Evolutionary conservation across 2,113 vertebrate species (phyloP), one percentile per base, ranked within the genome.

Genomic region (Setophaga petechia): DNA sequence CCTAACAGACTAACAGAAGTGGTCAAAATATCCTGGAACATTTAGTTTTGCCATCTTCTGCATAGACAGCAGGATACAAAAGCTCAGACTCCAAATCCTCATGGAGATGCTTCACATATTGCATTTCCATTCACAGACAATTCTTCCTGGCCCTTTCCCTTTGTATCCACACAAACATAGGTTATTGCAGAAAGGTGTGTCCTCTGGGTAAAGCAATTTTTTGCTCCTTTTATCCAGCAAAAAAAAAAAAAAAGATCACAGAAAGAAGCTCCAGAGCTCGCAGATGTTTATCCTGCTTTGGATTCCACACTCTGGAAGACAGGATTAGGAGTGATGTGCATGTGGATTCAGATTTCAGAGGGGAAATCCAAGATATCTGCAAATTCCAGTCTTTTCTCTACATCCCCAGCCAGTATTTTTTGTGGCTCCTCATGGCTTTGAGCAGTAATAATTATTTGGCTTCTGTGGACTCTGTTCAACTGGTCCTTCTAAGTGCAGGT

Each of bases 251-350:
- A 72, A 83, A 39, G 4, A 10, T 9, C 25, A 15, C 4, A 6
- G 24, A 31, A 67, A 24, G 20, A 41, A 58, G 15, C 31, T 58
- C 25, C 18, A 15, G 0, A 0, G 2, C 3, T 61, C 52, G 27
- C 20, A 65, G 15, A 10, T 67, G 5, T 47, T 78, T 66, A 31
- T 55, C 25, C 6, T 1, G 0, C 22, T 3, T 35, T 39, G 27
- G 8, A 35, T 30, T 4, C 23, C 13, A 31, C 6, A 7, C 6
- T 67, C 15, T 57, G 33, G 9, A 77, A 58, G 8, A 11, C 19
- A 12, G 23, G 31, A 5, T 3, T 67, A 14, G 44, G 17, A 75
- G 15, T 23, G 55, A 35, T 35, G 10, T 0, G 1, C 0, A 0
- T 41, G 10, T 83, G 35, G 19, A 25, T 63, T 91, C 21, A 55